Evolutionary conservation across 2,888 invertebrate species (phyloP), one percentile per base, ranked within the genome.

Genomic region (Epistrophe eligans): DNA sequence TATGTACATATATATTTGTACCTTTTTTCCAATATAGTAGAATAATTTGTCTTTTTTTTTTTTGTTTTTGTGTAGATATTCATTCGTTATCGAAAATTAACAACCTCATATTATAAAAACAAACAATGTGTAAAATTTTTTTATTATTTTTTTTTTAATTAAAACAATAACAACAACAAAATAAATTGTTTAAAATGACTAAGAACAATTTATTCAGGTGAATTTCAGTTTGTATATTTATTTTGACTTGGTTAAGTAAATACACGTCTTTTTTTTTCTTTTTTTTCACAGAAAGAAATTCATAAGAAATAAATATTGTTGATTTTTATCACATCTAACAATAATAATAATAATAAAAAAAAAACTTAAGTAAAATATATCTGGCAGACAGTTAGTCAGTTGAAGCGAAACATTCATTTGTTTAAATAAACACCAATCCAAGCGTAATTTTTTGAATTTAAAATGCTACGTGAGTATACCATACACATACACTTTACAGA

Each of bases 171-270:
- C 58, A 17, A 38, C 4, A n/a, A 10, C 35, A 58, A 57, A 57
- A 57, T 6, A 11, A 52, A n/a, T 32, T 35, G n/a, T 10, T 55
- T 15, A 35, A 24, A 57, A 57, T 71, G 80, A 76, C 50, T 62
- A 73, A 73, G 50, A 52, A 38, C 52, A 79, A 58, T 66, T n/a
- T 71, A 71, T 82, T 82, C 85, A 82, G 82, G 74, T 82, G 82
- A 60, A 71, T 85, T 77, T 48, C 10, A 28, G 62, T 28, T 43
- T 13, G 48, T 58, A 17, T 73, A 32, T 84, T 79, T 79, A 76
- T 71, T 76, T 74, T 57, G 83, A 79, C 73, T 83, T 57, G 73
- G 19, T 32, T 38, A 35, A 60, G 52, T 60, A 24, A 79, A 71
- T 76, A 74, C 40, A 67, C 58, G 15, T 9, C 15, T 35, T 2